These are phyloP conservation scores for Phoxinus phoxinus DNA, from an alignment of 2,113 vertebrate species.

Conservation along the genomic window DNA sequence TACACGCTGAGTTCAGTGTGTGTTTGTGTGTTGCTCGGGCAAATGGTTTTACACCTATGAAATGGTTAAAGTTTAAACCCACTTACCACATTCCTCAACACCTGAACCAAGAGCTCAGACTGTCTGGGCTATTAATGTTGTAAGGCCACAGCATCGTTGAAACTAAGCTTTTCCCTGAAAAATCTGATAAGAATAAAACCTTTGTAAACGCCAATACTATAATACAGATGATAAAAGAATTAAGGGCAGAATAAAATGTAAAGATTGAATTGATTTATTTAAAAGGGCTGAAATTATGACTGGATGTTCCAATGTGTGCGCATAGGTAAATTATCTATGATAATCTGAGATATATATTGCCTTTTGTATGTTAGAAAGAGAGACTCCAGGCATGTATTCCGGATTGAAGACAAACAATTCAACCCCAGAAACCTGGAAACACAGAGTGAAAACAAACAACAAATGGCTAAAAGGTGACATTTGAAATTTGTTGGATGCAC, in stretches of 20 bases:
- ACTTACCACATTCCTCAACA: slow-evolving; percentile 69
- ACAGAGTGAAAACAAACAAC: slow-evolving; percentile 49
- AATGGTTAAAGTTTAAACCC: slow-evolving; percentile 74
- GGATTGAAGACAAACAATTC: slow-evolving; percentile 72
- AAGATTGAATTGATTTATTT: neutral
- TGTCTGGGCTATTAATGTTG: slow-evolving; percentile 12
- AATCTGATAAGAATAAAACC: neutral
- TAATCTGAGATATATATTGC: neutral
- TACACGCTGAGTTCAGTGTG: slow-evolving; percentile 68
- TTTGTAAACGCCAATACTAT: neutral
- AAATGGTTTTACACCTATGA: slow-evolving; percentile 56
- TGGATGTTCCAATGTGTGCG: neutral
- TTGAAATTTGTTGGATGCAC: neutral
- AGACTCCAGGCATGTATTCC: slow-evolving; percentile 76
- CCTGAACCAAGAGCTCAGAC: slow-evolving; percentile 37
- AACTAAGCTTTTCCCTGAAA: neutral
- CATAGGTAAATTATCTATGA: neutral
- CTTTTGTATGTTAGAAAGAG: neutral
- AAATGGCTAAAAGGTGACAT: slow-evolving; percentile 12
- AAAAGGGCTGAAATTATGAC: neutral
- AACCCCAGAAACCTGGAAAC: slow-evolving; percentile 35
- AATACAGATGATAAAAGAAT: slow-evolving; percentile 2
- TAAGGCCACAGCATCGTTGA: neutral
- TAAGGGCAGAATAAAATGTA: neutral
- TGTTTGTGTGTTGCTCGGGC: slow-evolving; percentile 67